Evolutionary conservation across 2,888 invertebrate genomes (phyloP), one percentile per base, ranked within the genome.

Genomic region (Stenchaetothrips biformis): DNA sequence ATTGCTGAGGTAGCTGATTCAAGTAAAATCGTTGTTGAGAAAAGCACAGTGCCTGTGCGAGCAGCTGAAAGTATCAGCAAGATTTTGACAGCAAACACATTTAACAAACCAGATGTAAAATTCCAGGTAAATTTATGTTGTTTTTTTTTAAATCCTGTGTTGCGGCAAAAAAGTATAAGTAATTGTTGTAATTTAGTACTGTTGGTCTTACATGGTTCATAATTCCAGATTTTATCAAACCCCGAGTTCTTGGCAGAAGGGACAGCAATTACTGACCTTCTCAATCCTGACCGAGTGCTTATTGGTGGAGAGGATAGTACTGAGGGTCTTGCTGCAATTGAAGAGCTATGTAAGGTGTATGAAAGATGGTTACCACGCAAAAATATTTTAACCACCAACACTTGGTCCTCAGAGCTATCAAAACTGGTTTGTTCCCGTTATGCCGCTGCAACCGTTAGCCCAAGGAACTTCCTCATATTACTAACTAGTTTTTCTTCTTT

Each of bases 161-260:
- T 82, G 6, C 49, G 13, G 48, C 13, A 9, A 21, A n/a, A n/a
- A n/a, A n/a, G n/a, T n/a, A 2, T n/a, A 25, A 48, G 11, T 74
- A 49, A 74, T 48, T 18, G 18, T 18, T 78, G 6, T 37, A 48
- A 78, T 81, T 37, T n/a, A 74, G 37, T 48, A 78, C 21, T 37
- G 18, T 67, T 27, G 78, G 18, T n/a, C 74, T 74, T 6, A 74
- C 47, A 2, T 27, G 47, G 25, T 77, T 53, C 77, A 67, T 67
- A 13, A 11, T 81, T 80, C 85, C 91, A 98, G 89, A 97, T 99
- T 80, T 89, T 99, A 18, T 99, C 99, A 0, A 99, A 99, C 88
- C 99, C 99, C 0, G 99, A 99, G 88, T 99, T 99, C 87, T 88
- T 99, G 82, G 98, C 99, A 0, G 99, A 99, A 89, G 99, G 99